Evolutionary conservation across 2,888 invertebrate genomes (phyloP), one percentile per base, ranked within the genome.

Genomic region (Microchrysa polita): DNA sequence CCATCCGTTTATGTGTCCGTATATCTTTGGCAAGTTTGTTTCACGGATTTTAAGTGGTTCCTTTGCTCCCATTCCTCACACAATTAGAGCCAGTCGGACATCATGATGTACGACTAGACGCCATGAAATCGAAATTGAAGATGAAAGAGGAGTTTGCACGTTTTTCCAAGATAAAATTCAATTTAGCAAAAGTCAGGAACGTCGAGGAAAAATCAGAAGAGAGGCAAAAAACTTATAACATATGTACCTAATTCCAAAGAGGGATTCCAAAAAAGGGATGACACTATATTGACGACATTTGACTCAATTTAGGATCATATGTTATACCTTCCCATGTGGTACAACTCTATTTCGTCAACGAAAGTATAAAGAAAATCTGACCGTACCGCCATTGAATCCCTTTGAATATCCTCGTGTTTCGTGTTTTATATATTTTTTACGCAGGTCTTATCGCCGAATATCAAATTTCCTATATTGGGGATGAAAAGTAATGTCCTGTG

Each of bases 251-350:
- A 74, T 76, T 72, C 73, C 20, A 27, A 72, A 57, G 65, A 73
- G 44, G 67, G 55, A 55, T 67, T 61, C n/a, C 61, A 34, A 7
- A 27, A 74, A 65, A 76, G 73, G 76, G 74, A 75, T 72, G 72
- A 74, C 71, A 57, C 69, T 59, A 76, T 74, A 76, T 76, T 76
- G 76, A 76, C 76, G 72, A 76, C 74, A 74, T 76, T 76, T 76
- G 76, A 76, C 76, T 76, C 76, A 76, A 76, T 76, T 76, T 76
- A 73, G 74, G 74, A 74, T 76, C 76, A 76, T 74, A 76, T 76
- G 76, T 76, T 73, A 40, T 61, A 27, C 42, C 34, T 9, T 59
- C 34, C 9, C 5, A 34, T 59, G 27, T 34, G n/a, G 12, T 20
- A 48, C 12, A 20, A 20, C 12, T 61, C 16, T 34, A 48, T 34